These are phyloP conservation scores for Notamacropus eugenii DNA, from an alignment of 2,797 vertebrate species.

Conservation along the genomic window DNA sequence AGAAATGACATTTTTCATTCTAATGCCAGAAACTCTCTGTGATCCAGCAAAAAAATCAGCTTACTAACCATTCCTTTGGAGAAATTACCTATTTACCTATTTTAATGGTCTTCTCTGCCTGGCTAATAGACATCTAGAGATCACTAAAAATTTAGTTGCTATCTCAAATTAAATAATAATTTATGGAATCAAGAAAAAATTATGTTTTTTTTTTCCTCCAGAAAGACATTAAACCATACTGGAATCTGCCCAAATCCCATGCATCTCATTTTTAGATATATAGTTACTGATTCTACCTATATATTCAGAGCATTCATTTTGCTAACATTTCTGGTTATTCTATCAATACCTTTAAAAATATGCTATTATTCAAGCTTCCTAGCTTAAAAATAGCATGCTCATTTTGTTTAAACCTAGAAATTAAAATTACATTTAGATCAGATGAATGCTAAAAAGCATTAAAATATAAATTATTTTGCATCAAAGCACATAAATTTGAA, in stretches of 20 bases:
- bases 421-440: conserved; percentile 31
- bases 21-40: not conserved
- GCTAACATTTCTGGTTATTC: not conserved
- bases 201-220: not conserved
- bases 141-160: not conserved
- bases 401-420: not conserved
- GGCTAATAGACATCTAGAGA: conserved; percentile 1
- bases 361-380: conserved; percentile 42
- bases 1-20: not conserved
- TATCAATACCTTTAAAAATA: conserved; percentile 26
- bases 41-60: not conserved
- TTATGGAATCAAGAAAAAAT: not conserved
- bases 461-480: conserved; percentile 23
- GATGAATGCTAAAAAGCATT: conserved; percentile 48
- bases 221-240: conserved; percentile 31
- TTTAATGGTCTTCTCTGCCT: not conserved
- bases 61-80: not conserved
- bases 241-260: conserved; percentile 34
- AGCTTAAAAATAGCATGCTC: not conserved
- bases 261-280: conserved; percentile 34
- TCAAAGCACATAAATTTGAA: conserved; percentile 11
- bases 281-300: not conserved
- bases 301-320: conserved; percentile 9
- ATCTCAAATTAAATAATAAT: conserved; percentile 16
- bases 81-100: not conserved